Evolutionary conservation across 1,140 invertebrate genomes (phyloP).

Genomic region (Nomia melanderi): DNA sequence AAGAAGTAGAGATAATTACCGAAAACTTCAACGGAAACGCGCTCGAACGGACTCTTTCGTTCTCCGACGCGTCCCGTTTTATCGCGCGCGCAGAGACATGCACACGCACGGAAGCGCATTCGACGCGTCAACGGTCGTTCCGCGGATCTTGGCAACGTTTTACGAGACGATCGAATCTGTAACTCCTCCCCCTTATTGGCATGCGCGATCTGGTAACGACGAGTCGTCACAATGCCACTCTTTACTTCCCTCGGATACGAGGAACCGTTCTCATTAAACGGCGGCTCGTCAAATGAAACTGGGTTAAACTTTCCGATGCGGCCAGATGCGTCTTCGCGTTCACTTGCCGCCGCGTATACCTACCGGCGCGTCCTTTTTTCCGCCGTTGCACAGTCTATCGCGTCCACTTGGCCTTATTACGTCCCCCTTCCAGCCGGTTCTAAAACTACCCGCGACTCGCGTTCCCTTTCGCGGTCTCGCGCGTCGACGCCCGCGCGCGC

Average conservation of each 20-base stretch:
- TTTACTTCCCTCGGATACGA: slow-evolving; percentile 43
- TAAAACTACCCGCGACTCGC: too few relatives aligned
- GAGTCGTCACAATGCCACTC: slow-evolving; percentile 16
- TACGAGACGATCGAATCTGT: slow-evolving; percentile 1
- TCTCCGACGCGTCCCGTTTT: too few relatives aligned
- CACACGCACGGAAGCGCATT: too few relatives aligned
- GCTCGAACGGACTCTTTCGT: not conserved
- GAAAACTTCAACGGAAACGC: too few relatives aligned
- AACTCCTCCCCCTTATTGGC: slow-evolving; percentile 4
- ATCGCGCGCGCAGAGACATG: too few relatives aligned
- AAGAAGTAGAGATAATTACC: too few relatives aligned
- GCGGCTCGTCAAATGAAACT: slow-evolving; percentile 52
- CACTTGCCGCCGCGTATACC: slow-evolving; percentile 8
- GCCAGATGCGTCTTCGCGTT: slow-evolving; percentile 43
- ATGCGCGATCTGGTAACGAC: not conserved
- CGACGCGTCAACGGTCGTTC: not conserved
- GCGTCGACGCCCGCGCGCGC: too few relatives aligned
- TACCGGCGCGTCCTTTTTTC: not conserved
- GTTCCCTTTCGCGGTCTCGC: too few relatives aligned
- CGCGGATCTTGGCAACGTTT: not conserved
- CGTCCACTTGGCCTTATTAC: not conserved
- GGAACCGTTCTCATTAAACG: slow-evolving; percentile 39
- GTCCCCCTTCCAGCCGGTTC: too few relatives aligned
- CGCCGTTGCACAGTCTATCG: not conserved
- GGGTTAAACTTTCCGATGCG: slow-evolving; percentile 58